Conservation (phyloP, 2,888 invertebrate genomes). For the Drosophila conformis region DNA sequence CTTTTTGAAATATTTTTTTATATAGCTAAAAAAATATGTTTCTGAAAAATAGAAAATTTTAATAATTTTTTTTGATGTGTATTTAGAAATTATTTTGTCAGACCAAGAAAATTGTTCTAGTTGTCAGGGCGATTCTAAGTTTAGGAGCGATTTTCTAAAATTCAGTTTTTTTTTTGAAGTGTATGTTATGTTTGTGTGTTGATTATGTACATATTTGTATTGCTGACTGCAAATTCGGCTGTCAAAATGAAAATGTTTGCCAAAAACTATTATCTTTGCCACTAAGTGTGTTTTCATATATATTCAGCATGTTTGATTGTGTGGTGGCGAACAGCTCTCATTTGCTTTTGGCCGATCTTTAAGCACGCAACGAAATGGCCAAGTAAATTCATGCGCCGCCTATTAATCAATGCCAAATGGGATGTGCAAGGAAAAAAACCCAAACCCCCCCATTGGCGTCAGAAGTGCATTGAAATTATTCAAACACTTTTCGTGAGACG, state of each 20-base stretch:
- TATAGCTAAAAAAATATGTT: too few species aligned
- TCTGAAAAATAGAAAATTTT: too few species aligned
- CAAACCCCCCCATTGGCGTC: background rate
- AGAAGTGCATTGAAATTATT: constrained; percentile 2
- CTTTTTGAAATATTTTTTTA: too few species aligned
- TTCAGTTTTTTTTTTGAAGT: background rate
- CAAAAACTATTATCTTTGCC: constrained; percentile 12
- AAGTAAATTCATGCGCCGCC: constrained; percentile 27
- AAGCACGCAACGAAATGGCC: constrained; percentile 17
- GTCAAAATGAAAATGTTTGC: constrained; percentile 24
- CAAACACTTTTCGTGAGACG: constrained; percentile 11
- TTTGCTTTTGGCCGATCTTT: constrained; percentile 18
- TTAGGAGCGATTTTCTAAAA: background rate
- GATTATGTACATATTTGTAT: background rate
- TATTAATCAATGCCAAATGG: constrained; percentile 30
- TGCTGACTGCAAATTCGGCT: constrained; percentile 11
- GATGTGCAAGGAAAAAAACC: background rate
- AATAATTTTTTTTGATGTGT: background rate
- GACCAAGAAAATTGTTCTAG: background rate
- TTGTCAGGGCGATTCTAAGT: background rate
- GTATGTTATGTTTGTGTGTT: background rate
- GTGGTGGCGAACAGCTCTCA: background rate
- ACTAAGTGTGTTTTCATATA: background rate
- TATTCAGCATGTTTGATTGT: background rate
- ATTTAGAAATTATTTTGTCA: background rate